A percentile compares a stretch with the other conserved stretches of the same genome.
These are phyloP conservation scores for Aepyceros melampus DNA, from an alignment of 2,113 vertebrate genomes.

Conservation along the genomic window DNA sequence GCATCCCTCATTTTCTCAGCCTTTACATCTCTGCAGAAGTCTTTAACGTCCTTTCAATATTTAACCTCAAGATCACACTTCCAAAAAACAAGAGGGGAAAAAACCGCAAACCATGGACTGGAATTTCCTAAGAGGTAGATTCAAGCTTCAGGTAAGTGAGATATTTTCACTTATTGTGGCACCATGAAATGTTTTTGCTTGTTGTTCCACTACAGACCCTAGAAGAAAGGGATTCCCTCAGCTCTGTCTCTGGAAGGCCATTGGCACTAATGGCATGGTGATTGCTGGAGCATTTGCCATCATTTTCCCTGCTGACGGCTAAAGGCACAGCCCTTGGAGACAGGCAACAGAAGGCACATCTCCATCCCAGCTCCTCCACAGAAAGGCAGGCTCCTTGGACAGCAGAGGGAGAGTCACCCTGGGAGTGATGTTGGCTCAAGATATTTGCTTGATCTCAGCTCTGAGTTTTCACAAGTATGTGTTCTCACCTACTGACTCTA, in stretches of 20 bases:
- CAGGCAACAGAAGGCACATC: not conserved
- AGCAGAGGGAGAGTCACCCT: not conserved
- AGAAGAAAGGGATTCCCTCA: not conserved
- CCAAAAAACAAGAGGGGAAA: not conserved
- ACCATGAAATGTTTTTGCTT: not conserved
- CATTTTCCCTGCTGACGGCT: not conserved
- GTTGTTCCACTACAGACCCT: not conserved
- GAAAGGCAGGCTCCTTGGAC: not conserved
- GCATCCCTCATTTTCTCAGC: not conserved
- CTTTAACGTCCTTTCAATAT: not conserved
- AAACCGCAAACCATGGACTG: not conserved
- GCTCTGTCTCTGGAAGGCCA: rapidly evolving
- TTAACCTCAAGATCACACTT: slow-evolving; percentile 8
- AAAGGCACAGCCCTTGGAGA: not conserved
- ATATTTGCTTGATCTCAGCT: not conserved
- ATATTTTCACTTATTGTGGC: not conserved
- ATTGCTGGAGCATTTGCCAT: not conserved
- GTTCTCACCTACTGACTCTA: not conserved
- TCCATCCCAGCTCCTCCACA: not conserved
- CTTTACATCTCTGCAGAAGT: not conserved
- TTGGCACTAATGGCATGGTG: not conserved
- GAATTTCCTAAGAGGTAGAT: not conserved
- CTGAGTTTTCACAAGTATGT: not conserved
- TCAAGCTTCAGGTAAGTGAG: not conserved
- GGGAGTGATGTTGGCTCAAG: not conserved